phyloP scores from a whole-genome alignment of 2,888 invertebrate species.

The Diplolepis rosae region DNA sequence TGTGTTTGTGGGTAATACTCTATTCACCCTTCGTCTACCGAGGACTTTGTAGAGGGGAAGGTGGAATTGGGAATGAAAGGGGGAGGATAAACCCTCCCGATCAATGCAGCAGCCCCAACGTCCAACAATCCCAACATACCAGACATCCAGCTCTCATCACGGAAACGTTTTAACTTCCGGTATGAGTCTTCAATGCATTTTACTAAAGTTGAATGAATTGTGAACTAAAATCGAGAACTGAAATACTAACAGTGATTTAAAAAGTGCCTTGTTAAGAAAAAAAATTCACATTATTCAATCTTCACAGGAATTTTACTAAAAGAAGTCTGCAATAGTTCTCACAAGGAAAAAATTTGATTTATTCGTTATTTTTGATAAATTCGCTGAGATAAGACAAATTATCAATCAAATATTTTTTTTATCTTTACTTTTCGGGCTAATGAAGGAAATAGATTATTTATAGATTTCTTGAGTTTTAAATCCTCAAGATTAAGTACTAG shows the following conservation, averaged over 20 bases:
- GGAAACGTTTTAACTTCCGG: conserved; percentile 43
- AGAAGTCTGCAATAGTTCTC: too few relatives aligned
- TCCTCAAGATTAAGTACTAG: too few relatives aligned
- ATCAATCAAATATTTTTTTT: too few relatives aligned
- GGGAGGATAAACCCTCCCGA: conserved; percentile 58
- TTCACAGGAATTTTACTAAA: too few relatives aligned
- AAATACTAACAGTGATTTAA: background rate
- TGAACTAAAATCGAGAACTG: background rate
- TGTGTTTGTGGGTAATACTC: conserved; percentile 22
- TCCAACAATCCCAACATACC: conserved; percentile 58
- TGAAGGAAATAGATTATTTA: too few relatives aligned
- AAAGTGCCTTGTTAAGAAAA: background rate
- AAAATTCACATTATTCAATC: too few relatives aligned
- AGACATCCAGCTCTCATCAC: conserved; percentile 43
- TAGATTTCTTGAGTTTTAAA: too few relatives aligned
- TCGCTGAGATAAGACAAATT: too few relatives aligned
- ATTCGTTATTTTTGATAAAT: too few relatives aligned
- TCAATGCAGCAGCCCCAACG: conserved; percentile 68
- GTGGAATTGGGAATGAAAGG: conserved; percentile 35
- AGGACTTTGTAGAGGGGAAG: conserved; percentile 33
- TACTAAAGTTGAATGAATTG: conserved; percentile 10
- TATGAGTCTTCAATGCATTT: conserved; percentile 19
- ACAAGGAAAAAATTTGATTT: background rate
- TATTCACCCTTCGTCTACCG: conserved; percentile 35
- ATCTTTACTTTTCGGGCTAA: too few relatives aligned